phyloP scores from a whole-genome alignment of 2,888 invertebrate species.

The Pomacea canaliculata region DNA sequence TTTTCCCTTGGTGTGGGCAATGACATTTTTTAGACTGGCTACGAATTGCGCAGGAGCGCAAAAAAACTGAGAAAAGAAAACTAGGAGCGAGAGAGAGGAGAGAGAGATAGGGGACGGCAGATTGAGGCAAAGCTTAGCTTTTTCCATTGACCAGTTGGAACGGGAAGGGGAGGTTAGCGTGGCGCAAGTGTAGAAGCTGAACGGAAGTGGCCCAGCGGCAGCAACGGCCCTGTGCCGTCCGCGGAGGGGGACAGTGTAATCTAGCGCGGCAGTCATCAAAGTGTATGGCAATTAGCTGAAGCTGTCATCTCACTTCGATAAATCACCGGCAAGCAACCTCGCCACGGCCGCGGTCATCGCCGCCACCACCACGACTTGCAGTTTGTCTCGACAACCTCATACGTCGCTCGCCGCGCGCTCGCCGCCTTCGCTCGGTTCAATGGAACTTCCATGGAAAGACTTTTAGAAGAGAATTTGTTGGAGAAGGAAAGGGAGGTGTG shows the following conservation, averaged over 20 bases:
- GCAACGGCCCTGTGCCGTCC: neutral
- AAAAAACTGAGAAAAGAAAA: neutral
- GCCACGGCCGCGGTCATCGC: neutral
- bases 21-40: conserved; percentile 7
- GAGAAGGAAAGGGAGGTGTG: too few species aligned
- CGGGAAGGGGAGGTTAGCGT: too few species aligned
- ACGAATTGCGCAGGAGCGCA: neutral
- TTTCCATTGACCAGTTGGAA: too few species aligned
- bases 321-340: neutral
- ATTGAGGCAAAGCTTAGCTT: too few species aligned
- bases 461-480: too few species aligned
- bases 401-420: too few species aligned
- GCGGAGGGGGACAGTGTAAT: conserved; percentile 8
- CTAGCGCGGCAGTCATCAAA: neutral
- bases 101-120: neutral
- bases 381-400: too few species aligned
- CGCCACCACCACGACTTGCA: neutral
- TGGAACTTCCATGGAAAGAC: too few species aligned
- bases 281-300: conserved; percentile 9
- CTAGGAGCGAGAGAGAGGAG: neutral
- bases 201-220: too few species aligned
- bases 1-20: conserved; percentile 8
- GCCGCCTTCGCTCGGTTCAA: too few species aligned
- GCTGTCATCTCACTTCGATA: conserved; percentile 10
- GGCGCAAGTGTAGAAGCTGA: too few species aligned